A percentile compares a stretch with the other conserved stretches of the same genome.
Evolutionary conservation across 23 tunicate species (phyloP).

Genomic region (Styela plicata): DNA sequence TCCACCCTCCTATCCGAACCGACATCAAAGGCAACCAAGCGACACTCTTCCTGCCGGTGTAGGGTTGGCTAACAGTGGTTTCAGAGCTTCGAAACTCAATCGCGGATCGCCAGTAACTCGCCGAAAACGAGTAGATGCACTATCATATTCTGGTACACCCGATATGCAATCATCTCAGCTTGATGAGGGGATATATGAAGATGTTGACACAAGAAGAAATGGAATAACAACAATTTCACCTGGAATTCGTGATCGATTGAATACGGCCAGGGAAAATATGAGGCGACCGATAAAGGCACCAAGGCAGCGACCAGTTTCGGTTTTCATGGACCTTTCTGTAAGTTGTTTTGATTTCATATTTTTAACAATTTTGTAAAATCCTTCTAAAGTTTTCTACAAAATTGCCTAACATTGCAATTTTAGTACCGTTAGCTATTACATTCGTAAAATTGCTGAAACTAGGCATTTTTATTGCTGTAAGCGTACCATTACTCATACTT

Average conservation of each 20-base stretch:
- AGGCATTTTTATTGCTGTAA: too few relatives aligned
- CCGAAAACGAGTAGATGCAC: background rate
- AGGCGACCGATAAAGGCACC: background rate
- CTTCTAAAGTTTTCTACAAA: too few relatives aligned
- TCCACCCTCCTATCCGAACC: background rate
- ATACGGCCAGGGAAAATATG: background rate
- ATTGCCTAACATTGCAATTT: too few relatives aligned
- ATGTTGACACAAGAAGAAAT: background rate
- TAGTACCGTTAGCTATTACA: too few relatives aligned
- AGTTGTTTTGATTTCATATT: too few relatives aligned
- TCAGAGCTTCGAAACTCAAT: background rate
- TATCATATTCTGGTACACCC: background rate
- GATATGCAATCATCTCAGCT: background rate
- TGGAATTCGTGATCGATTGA: background rate
- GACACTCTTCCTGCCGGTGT: background rate
- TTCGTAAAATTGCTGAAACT: too few relatives aligned
- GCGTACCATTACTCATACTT: too few relatives aligned
- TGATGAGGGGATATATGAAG: background rate
- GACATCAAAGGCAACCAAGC: background rate
- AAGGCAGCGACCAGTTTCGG: background rate
- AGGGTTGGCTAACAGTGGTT: background rate
- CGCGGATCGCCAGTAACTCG: slow-evolving; percentile 10
- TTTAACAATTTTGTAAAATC: too few relatives aligned
- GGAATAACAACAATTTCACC: background rate
- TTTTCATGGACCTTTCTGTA: background rate